Evolutionary conservation across 2,888 invertebrate genomes (phyloP).

Genomic region (Onchidella celtica): DNA sequence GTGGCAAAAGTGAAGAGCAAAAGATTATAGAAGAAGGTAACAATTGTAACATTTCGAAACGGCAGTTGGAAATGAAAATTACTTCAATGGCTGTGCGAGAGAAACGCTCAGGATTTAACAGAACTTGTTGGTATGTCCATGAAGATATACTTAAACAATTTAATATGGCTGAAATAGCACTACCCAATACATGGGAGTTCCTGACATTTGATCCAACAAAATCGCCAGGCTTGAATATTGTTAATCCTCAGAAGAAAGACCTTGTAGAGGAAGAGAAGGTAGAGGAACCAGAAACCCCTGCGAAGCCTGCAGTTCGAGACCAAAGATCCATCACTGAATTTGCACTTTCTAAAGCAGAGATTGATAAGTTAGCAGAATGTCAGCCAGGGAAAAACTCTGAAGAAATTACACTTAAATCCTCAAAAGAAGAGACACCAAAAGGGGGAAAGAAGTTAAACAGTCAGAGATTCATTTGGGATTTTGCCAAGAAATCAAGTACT

Average conservation of each 20-base stretch:
- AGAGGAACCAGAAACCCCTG: constrained; percentile 24
- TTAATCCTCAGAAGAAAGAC: constrained; percentile 7
- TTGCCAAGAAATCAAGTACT: constrained; percentile 44
- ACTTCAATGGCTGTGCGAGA: constrained; percentile 85
- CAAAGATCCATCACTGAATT: constrained; percentile 59
- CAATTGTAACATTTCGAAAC: constrained; percentile 71
- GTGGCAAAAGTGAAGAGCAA: constrained; percentile 12
- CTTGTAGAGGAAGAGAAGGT: constrained; percentile 21
- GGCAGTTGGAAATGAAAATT: constrained; percentile 80
- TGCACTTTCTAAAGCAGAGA: constrained; percentile 47
- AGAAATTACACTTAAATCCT: not conserved
- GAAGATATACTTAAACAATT: constrained; percentile 83
- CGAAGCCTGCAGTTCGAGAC: constrained; percentile 48
- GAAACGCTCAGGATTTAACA: constrained; percentile 82
- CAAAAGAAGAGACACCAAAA: constrained; percentile 17
- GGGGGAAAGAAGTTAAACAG: constrained; percentile 38
- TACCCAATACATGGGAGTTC: constrained; percentile 84
- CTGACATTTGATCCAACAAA: constrained; percentile 58
- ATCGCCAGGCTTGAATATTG: not conserved
- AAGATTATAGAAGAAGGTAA: constrained; percentile 52
- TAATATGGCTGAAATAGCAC: constrained; percentile 80
- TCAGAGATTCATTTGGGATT: constrained; percentile 57
- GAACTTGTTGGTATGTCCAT: constrained; percentile 86
- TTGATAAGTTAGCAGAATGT: constrained; percentile 6
- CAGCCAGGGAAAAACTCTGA: not conserved